Conservation (phyloP, 2,888 invertebrate genomes). For the Rotaria macrura region DNA sequence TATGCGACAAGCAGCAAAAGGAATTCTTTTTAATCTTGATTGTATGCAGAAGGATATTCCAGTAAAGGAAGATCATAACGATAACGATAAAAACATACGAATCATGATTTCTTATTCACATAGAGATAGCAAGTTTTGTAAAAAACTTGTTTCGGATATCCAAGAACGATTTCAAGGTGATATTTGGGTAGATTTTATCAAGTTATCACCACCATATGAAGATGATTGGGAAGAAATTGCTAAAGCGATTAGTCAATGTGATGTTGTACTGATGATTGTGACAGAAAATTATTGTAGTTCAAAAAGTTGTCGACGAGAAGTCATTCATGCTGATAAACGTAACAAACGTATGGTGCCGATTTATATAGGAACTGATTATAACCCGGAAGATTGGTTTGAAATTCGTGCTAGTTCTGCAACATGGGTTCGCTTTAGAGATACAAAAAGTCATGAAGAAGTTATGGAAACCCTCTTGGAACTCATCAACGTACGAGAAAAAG, state of each 20-base stretch:
- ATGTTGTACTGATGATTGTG: neutral
- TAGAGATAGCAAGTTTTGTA: neutral
- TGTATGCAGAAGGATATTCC: neutral
- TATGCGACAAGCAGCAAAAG: neutral
- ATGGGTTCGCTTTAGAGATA: neutral
- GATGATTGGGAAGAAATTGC: neutral
- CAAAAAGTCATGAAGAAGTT: neutral
- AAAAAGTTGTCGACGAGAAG: neutral
- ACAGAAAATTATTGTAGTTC: neutral
- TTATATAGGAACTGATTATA: neutral
- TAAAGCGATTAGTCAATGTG: neutral
- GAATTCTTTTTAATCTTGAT: conserved; percentile 2
- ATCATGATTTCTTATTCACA: neutral
- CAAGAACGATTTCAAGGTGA: neutral
- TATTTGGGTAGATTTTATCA: neutral
- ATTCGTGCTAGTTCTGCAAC: neutral
- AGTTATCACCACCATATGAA: too few relatives aligned
- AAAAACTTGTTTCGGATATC: neutral
- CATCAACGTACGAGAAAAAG: neutral
- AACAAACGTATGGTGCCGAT: neutral
- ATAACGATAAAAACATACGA: neutral
- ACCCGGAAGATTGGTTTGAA: neutral
- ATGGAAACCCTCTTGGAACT: neutral
- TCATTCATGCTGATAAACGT: neutral
- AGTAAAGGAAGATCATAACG: neutral